Percentiles rank a stretch among this genome's conserved stretches.
phyloP scores from a whole-genome alignment of 2,797 vertebrate species.

The Champsocephalus esox region DNA sequence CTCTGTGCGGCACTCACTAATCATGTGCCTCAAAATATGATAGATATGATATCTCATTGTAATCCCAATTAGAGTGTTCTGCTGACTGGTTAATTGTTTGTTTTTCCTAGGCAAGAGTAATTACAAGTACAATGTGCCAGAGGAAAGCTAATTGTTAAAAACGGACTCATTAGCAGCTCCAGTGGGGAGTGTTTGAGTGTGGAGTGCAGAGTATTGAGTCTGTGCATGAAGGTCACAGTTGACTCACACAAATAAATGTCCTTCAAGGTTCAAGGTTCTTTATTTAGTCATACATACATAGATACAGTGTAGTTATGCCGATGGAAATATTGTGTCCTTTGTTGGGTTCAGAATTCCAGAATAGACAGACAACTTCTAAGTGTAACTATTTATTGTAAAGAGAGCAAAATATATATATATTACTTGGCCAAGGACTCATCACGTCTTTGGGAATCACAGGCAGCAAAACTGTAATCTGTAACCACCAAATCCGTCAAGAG shows the following conservation, averaged over 20 bases:
- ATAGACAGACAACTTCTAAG: too few relatives aligned
- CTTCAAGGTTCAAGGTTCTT: too few relatives aligned
- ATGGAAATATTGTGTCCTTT: too few relatives aligned
- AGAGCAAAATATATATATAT: too few relatives aligned
- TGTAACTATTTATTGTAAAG: too few relatives aligned
- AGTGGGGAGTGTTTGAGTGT: conserved; percentile 69
- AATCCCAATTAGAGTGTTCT: conserved; percentile 81
- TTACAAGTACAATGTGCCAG: conserved; percentile 79
- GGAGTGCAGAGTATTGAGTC: conserved; percentile 38
- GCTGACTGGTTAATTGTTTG: conserved; percentile 86
- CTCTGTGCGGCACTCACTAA: conserved; percentile 63
- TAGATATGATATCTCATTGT: conserved; percentile 81
- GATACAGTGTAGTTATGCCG: too few relatives aligned
- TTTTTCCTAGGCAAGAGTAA: conserved; percentile 81
- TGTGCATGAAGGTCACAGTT: conserved; percentile 68
- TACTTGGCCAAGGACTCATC: too few relatives aligned
- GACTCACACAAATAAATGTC: conserved; percentile 50
- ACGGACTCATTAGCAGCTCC: conserved; percentile 79
- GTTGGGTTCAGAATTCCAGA: too few relatives aligned
- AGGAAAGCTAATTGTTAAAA: conserved; percentile 77
- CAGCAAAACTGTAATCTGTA: too few relatives aligned
- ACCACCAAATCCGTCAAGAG: too few relatives aligned
- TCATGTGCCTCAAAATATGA: conserved; percentile 65
- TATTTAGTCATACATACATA: too few relatives aligned
- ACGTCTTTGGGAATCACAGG: too few relatives aligned